phyloP scores from a whole-genome alignment of 2,797 vertebrate species.

The Chiroxiphia lanceolata region DNA sequence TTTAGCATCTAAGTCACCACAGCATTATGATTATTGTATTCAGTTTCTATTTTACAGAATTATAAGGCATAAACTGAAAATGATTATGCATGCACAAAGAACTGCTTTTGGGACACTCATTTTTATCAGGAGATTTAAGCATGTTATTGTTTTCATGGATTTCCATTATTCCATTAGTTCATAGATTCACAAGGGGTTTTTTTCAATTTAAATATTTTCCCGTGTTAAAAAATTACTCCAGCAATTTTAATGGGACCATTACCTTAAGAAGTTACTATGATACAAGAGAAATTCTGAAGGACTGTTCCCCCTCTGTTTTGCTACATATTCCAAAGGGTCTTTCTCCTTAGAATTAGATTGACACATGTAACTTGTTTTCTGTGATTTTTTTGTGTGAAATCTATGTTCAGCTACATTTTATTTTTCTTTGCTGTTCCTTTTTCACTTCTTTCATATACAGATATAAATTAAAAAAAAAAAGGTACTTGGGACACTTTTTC shows the following conservation, averaged over 20 bases:
- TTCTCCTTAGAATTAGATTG: not conserved
- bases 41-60: not conserved
- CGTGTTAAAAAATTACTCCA: not conserved
- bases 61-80: too few species aligned
- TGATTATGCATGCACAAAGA: rapidly evolving
- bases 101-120: not conserved
- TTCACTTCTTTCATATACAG: not conserved
- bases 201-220: not conserved
- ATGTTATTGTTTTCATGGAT: not conserved
- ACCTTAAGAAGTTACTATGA: not conserved
- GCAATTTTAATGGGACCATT: not conserved
- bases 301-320: not conserved
- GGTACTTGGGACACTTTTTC: not conserved
- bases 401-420: not conserved
- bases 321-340: not conserved
- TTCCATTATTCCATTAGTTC: not conserved
- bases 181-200: not conserved
- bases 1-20: not conserved
- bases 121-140: not conserved
- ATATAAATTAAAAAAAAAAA: not conserved
- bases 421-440: not conserved
- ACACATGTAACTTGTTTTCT: not conserved
- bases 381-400: not conserved
- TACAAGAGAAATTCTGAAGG: not conserved
- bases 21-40: not conserved